Conservation (phyloP, 1,140 invertebrate genomes). For the Stegodyphus dumicola region DNA sequence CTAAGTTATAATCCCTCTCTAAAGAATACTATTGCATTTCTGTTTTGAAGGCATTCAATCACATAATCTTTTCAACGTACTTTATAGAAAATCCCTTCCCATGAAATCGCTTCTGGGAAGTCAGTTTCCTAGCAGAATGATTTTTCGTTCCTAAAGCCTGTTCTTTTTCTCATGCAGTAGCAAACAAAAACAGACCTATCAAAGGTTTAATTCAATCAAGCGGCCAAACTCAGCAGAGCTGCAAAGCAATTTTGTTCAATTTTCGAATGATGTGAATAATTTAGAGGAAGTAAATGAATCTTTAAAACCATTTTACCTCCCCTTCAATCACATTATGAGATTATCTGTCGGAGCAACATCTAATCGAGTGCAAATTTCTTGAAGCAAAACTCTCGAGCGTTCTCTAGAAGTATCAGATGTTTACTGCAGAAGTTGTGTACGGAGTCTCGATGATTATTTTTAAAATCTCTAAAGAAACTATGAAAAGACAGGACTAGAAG, state of each 20-base stretch:
- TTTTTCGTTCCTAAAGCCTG: not conserved
- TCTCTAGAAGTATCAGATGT: too few species aligned
- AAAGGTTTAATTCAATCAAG: conserved; percentile 46
- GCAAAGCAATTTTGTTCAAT: conserved; percentile 37
- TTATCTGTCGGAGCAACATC: not conserved
- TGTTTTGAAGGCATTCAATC: too few species aligned
- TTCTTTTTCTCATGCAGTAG: conserved; percentile 10
- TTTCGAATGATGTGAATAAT: conserved; percentile 49
- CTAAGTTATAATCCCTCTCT: too few species aligned
- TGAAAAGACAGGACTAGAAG: too few species aligned
- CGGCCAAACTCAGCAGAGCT: conserved; percentile 21
- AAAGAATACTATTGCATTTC: too few species aligned
- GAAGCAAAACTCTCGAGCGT: too few species aligned
- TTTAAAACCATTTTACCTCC: not conserved
- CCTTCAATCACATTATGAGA: conserved; percentile 8
- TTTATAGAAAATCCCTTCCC: not conserved
- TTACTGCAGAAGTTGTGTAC: too few species aligned
- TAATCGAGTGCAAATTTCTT: too few species aligned
- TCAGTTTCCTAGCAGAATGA: not conserved
- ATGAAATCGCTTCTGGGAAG: conserved; percentile 9
- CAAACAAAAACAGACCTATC: conserved; percentile 29
- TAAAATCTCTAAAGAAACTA: too few species aligned
- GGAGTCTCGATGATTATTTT: too few species aligned
- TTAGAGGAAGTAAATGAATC: conserved; percentile 13
- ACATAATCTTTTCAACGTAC: too few species aligned